Percentiles rank a stretch among this genome's conserved stretches.
Conservation (phyloP, 2,797 vertebrate species). For the Chrosomus eos region DNA sequence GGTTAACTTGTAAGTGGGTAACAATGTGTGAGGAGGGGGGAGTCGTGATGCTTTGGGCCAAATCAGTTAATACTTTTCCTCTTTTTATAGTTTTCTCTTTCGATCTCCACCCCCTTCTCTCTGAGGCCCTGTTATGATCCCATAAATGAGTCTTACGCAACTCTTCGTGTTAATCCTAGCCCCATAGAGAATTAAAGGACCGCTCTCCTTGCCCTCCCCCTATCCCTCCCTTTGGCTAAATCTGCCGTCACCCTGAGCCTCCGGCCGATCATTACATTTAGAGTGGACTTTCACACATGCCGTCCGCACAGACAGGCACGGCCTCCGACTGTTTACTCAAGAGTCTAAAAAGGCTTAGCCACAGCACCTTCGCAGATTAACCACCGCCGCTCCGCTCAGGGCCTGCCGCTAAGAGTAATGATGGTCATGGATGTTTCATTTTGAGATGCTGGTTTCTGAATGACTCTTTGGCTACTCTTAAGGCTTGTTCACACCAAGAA, state of each 20-base stretch:
- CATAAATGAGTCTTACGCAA: constrained; percentile 50
- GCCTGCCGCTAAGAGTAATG: background rate
- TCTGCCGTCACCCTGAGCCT: constrained; percentile 19
- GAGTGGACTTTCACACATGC: constrained; percentile 39
- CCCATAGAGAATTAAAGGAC: constrained; percentile 29
- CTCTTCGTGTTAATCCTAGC: constrained; percentile 30
- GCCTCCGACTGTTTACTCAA: constrained; percentile 35
- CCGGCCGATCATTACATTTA: constrained; percentile 19
- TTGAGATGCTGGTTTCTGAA: background rate
- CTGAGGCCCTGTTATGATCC: constrained; percentile 24
- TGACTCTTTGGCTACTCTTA: background rate
- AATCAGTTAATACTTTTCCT: constrained; percentile 23
- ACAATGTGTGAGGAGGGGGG: background rate
- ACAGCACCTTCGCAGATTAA: constrained; percentile 9
- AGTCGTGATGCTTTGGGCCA: constrained; percentile 15
- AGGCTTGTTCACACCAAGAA: background rate
- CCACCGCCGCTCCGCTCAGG: background rate
- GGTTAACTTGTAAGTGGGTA: constrained; percentile 33
- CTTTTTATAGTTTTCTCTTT: constrained; percentile 1
- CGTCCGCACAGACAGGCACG: background rate
- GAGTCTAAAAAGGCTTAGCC: constrained; percentile 22
- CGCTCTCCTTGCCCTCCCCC: background rate
- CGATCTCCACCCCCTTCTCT: constrained; percentile 22
- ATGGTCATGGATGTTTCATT: background rate
- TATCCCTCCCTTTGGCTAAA: constrained; percentile 23